These are phyloP conservation scores for Coenonympha arcania DNA, from an alignment of 2,888 invertebrate species.

Conservation along the genomic window DNA sequence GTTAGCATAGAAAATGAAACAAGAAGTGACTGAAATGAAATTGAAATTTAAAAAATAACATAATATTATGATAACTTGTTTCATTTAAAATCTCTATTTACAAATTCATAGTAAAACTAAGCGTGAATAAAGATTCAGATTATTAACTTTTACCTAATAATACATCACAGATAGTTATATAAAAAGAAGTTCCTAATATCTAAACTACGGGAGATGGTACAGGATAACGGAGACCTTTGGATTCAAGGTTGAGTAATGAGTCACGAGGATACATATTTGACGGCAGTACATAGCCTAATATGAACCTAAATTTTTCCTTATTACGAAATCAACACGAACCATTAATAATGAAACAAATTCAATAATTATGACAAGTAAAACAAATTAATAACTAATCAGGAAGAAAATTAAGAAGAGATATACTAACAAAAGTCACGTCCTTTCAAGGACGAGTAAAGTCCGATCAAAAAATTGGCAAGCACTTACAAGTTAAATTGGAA, in stretches of 20 bases:
- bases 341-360: slow-evolving; percentile 41
- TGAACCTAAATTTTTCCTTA: slow-evolving; percentile 59
- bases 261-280: slow-evolving; percentile 36
- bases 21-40: not conserved
- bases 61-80: not conserved
- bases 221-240: not conserved
- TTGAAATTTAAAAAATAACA: not conserved
- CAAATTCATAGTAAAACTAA: slow-evolving; percentile 23
- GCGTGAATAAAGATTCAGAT: slow-evolving; percentile 55
- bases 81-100: slow-evolving; percentile 25
- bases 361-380: slow-evolving; percentile 42
- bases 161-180: slow-evolving; percentile 65
- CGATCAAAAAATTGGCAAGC: slow-evolving; percentile 63
- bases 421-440: slow-evolving; percentile 39
- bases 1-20: not conserved
- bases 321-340: slow-evolving; percentile 44
- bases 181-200: slow-evolving; percentile 17
- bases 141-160: slow-evolving; percentile 70
- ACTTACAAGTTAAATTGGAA: slow-evolving; percentile 62
- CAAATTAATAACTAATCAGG: slow-evolving; percentile 50
- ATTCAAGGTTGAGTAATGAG: not conserved
- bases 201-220: not conserved
- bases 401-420: slow-evolving; percentile 38
- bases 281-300: slow-evolving; percentile 24
- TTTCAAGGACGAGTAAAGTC: slow-evolving; percentile 45